phyloP scores from a whole-genome alignment of 1,140 invertebrate genomes.

The Caenorhabditis inopinata region DNA sequence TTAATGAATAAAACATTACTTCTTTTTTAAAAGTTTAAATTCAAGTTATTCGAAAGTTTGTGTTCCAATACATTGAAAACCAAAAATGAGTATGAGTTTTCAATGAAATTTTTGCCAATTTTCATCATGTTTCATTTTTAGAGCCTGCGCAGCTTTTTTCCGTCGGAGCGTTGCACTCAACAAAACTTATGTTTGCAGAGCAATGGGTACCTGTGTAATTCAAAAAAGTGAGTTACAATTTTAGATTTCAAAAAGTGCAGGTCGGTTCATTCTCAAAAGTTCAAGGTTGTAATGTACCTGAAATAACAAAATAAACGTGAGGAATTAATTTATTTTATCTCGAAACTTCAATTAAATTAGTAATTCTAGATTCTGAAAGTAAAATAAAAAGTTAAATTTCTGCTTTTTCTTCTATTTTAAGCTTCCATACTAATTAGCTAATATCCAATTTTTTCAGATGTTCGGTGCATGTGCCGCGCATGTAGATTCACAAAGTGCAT shows the following conservation, averaged over 20 bases:
- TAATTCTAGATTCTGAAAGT: too few relatives aligned
- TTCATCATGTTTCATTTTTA: not conserved
- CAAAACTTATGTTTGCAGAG: constrained; percentile 29
- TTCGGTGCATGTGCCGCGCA: constrained; percentile 41
- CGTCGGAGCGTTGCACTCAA: constrained; percentile 29
- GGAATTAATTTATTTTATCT: too few relatives aligned
- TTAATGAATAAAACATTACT: too few relatives aligned
- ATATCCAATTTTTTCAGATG: too few relatives aligned
- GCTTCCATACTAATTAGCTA: too few relatives aligned
- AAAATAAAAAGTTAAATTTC: too few relatives aligned
- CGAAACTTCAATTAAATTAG: too few relatives aligned
- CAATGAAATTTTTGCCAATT: not conserved
- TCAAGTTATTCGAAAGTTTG: not conserved
- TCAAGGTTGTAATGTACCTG: too few relatives aligned
- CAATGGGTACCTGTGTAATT: constrained; percentile 27
- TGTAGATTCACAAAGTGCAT: constrained; percentile 39
- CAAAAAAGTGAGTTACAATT: constrained; percentile 19
- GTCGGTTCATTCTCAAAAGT: not conserved
- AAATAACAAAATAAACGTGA: too few relatives aligned
- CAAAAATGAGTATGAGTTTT: too few relatives aligned
- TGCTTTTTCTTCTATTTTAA: too few relatives aligned
- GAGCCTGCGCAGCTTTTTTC: constrained; percentile 43
- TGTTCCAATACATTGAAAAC: not conserved
- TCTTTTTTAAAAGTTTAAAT: too few relatives aligned
- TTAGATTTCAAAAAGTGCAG: not conserved